These are phyloP conservation scores for Mormyrops boulengeri DNA, from an alignment of 2,797 vertebrate species.

Conservation along the genomic window DNA sequence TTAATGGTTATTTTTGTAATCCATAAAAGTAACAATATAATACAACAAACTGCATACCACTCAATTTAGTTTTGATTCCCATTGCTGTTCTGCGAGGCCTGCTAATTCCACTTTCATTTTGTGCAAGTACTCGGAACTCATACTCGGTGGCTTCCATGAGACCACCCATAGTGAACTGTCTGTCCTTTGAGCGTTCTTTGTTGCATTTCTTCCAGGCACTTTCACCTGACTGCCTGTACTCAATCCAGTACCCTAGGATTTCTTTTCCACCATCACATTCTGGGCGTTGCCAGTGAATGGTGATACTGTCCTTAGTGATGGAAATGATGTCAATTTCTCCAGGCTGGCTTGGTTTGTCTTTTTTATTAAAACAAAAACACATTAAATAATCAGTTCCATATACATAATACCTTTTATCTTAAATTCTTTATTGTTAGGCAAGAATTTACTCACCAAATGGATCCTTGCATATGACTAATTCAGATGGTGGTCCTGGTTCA, in stretches of 20 bases:
- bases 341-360: slow-evolving; percentile 96
- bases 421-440: neutral
- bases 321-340: slow-evolving; percentile 96
- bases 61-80: slow-evolving; percentile 96
- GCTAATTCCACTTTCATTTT: slow-evolving; percentile 89
- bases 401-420: neutral
- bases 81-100: slow-evolving; percentile 90
- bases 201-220: slow-evolving; percentile 96
- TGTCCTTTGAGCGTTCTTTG: slow-evolving; percentile 90
- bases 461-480: slow-evolving; percentile 92
- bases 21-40: neutral
- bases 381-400: neutral
- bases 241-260: slow-evolving; percentile 96
- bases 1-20: neutral
- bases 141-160: slow-evolving; percentile 95
- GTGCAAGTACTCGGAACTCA: slow-evolving; percentile 90
- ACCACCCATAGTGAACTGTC: slow-evolving; percentile 90
- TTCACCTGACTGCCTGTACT: slow-evolving; percentile 89
- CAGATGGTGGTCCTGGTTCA: slow-evolving; percentile 83
- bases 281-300: slow-evolving; percentile 91
- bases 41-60: slow-evolving; percentile 69
- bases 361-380: slow-evolving; percentile 31
- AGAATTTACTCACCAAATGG: slow-evolving; percentile 79
- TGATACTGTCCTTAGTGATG: slow-evolving; percentile 88
- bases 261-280: slow-evolving; percentile 95